Evolutionary conservation across 2,797 vertebrate species (phyloP).

Genomic region (Spondyliosoma cantharus): DNA sequence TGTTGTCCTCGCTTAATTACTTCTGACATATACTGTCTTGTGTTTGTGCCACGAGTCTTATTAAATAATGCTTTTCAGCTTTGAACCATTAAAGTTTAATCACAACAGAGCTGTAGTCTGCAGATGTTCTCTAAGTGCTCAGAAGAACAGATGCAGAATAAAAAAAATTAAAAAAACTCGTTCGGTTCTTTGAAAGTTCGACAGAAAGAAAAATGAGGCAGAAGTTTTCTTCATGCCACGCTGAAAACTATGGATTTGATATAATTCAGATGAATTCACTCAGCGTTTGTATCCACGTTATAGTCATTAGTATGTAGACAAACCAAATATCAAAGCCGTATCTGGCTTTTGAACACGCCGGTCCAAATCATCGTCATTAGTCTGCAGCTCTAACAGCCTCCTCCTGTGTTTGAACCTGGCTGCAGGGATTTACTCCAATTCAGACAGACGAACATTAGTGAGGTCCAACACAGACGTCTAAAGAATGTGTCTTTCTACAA

Average conservation of each 20-base stretch:
- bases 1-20: constrained; percentile 33
- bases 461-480: too few relatives aligned
- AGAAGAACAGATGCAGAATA: not conserved
- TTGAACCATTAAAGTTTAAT: constrained; percentile 14
- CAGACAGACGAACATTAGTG: not conserved
- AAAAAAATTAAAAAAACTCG: constrained; percentile 1
- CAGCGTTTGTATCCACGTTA: not conserved
- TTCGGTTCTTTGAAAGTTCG: not conserved
- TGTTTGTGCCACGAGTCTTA: constrained; percentile 29
- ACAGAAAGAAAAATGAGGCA: not conserved
- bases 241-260: not conserved
- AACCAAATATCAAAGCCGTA: too few relatives aligned
- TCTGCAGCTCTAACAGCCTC: not conserved
- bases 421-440: not conserved
- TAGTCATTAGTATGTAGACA: not conserved
- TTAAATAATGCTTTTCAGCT: constrained; percentile 32
- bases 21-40: constrained; percentile 16
- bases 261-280: too few relatives aligned
- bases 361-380: too few relatives aligned
- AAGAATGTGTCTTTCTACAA: too few relatives aligned
- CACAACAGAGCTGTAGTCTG: not conserved
- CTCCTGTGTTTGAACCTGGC: not conserved
- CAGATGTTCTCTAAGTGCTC: not conserved
- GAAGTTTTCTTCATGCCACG: not conserved
- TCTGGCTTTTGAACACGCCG: too few relatives aligned